A percentile compares a stretch with the other conserved stretches of the same genome.
phyloP scores from a whole-genome alignment of 2,888 invertebrate genomes.

The Branchinecta sandiegonensis region DNA sequence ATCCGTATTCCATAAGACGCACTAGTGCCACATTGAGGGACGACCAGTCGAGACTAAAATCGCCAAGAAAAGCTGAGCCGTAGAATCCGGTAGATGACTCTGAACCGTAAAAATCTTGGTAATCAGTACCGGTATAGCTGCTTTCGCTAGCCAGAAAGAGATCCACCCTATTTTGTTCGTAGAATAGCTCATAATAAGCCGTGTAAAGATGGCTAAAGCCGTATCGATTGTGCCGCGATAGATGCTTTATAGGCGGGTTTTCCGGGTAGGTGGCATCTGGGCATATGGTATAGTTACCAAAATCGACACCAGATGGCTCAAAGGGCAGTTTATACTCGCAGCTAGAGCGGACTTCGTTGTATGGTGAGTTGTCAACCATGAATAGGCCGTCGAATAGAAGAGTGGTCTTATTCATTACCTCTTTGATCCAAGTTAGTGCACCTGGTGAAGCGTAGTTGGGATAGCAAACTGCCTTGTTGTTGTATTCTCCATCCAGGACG shows the following conservation, averaged over 20 bases:
- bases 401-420: neutral
- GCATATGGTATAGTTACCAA: conserved; percentile 19
- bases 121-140: neutral
- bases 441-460: conserved; percentile 2
- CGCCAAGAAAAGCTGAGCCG: conserved; percentile 17
- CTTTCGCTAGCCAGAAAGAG: neutral
- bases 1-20: conserved; percentile 33
- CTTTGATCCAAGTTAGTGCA: neutral
- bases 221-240: conserved; percentile 38
- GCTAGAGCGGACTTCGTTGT: conserved; percentile 24
- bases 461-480: neutral
- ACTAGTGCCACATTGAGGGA: conserved; percentile 19
- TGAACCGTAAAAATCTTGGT: neutral
- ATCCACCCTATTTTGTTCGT: neutral
- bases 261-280: conserved; percentile 30
- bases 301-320: neutral
- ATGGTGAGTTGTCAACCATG: conserved; percentile 27
- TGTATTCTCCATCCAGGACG: neutral
- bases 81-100: neutral
- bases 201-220: conserved; percentile 33
- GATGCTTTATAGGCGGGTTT: conserved; percentile 30
- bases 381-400: conserved; percentile 25
- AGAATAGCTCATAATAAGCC: neutral
- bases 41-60: conserved; percentile 20
- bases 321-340: neutral